Base-by-base conservation (phyloP, 2,113 vertebrate genomes). In the Delphinapterus leucas region DNA sequence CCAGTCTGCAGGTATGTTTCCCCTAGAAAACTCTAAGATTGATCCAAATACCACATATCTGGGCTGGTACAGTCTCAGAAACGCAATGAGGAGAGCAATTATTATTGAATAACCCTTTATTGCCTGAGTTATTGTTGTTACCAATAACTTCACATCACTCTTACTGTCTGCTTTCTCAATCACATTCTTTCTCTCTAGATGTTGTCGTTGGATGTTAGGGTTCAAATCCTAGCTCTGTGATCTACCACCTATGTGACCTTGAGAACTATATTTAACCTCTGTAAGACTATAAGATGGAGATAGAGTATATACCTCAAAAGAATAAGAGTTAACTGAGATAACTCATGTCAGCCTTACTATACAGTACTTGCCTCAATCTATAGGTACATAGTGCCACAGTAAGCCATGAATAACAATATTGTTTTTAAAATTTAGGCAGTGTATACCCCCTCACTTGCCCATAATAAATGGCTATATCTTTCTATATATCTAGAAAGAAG, bases 401-500 rank as follows among this genome's bases (percentile, higher is more conserved):
- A 76, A 93, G 70, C 68, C 47, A 74, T 73, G 68, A 82, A 76
- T n/a, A 87, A 71, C 8, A 89, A 44, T 31, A 47, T 2, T 25
- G 53, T 38, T 53, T 91, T 88, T 93, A 21, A 65, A 79, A 88
- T 76, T 70, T 90, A 73, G 65, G n/a, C 21, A 71, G 53, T 44
- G 14, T 49, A 47, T 58, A 53, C 74, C 61, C 84, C 83, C 33
- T 90, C 21, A 93, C 21, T 96, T 68, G 70, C 61, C 38, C 53
- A 38, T 41, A 76, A 94, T 80, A 96, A 95, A 74, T 65, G 28
- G 18, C 47, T 74, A 25, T 77, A 82, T 87, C 47, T 82, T 88
- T 68, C 53, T 60, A 18, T 80, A 87, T 80, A 80, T 91, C 65
- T 67, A 87, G 36, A 94, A 90, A 95, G 53, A 90, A 97, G 55